Percentiles rank a stretch among this genome's conserved stretches.
These are phyloP conservation scores for Motacilla alba DNA, from an alignment of 2,113 vertebrate genomes.

Conservation along the genomic window DNA sequence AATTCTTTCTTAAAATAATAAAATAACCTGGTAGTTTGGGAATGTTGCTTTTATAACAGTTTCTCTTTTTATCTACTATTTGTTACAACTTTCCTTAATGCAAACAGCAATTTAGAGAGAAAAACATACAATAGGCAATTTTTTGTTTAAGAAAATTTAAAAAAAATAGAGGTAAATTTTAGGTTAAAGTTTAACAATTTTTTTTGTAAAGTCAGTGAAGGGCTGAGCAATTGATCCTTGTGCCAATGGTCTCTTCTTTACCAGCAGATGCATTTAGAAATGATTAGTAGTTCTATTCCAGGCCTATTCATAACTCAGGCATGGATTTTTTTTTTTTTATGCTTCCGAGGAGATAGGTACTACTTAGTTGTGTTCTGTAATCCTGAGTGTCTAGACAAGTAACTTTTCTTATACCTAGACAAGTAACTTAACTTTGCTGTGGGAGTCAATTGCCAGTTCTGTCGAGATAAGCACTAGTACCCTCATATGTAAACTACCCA, in stretches of 20 bases:
- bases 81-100: conserved; percentile 1
- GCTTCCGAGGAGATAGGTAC: background rate
- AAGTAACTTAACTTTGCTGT: background rate
- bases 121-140: background rate
- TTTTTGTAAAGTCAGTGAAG: background rate
- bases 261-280: conserved; percentile 11
- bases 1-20: background rate
- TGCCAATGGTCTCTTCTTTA: background rate
- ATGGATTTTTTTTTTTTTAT: background rate
- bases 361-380: background rate
- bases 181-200: background rate
- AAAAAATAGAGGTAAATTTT: too few relatives aligned
- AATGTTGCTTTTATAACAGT: background rate
- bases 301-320: background rate
- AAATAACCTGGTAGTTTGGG: background rate
- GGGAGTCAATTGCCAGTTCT: background rate
- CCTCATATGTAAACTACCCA: background rate
- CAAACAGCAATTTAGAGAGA: conserved; percentile 16
- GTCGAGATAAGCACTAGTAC: background rate
- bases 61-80: conserved; percentile 4
- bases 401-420: background rate
- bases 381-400: background rate
- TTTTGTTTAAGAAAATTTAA: too few relatives aligned
- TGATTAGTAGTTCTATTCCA: background rate
- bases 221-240: background rate